Percentiles rank a stretch among this genome's conserved stretches.
Evolutionary conservation across 2,888 invertebrate genomes (phyloP).

Genomic region (Chesias legatella): DNA sequence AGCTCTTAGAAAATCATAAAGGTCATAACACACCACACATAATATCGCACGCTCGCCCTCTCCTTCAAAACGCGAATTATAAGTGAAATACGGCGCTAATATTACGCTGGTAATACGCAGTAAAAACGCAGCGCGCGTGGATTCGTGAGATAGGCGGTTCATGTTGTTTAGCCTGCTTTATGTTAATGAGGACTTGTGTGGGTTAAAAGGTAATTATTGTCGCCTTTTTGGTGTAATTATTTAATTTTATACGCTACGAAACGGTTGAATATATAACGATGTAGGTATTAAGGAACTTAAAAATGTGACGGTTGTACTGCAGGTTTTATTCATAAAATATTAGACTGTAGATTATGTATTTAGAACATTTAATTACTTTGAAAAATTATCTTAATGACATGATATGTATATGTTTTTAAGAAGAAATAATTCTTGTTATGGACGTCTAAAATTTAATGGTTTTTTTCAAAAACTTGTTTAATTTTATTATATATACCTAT

Average conservation of each 20-base stretch:
- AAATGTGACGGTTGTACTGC: neutral
- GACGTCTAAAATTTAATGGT: too few species aligned
- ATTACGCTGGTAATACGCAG: constrained; percentile 55
- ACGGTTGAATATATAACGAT: constrained; percentile 1
- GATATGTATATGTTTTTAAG: too few species aligned
- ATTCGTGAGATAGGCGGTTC: constrained; percentile 50
- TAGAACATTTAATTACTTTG: too few species aligned
- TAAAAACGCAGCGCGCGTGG: constrained; percentile 59
- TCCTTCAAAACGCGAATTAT: constrained; percentile 49
- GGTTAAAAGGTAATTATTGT: constrained; percentile 36
- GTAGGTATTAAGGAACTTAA: neutral
- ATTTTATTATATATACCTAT: neutral
- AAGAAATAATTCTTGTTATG: too few species aligned
- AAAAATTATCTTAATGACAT: too few species aligned
- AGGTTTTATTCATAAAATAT: too few species aligned
- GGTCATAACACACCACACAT: constrained; percentile 35
- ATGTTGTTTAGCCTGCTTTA: constrained; percentile 45
- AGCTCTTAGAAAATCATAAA: constrained; percentile 16
- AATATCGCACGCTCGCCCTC: constrained; percentile 39
- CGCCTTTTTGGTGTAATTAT: constrained; percentile 23
- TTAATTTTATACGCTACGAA: constrained; percentile 18
- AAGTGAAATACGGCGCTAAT: constrained; percentile 59
- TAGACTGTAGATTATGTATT: too few species aligned
- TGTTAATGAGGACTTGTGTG: constrained; percentile 44
- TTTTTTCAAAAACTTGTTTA: neutral